phyloP scores from a whole-genome alignment of 1,140 invertebrate species.

The Colletes latitarsis region DNA sequence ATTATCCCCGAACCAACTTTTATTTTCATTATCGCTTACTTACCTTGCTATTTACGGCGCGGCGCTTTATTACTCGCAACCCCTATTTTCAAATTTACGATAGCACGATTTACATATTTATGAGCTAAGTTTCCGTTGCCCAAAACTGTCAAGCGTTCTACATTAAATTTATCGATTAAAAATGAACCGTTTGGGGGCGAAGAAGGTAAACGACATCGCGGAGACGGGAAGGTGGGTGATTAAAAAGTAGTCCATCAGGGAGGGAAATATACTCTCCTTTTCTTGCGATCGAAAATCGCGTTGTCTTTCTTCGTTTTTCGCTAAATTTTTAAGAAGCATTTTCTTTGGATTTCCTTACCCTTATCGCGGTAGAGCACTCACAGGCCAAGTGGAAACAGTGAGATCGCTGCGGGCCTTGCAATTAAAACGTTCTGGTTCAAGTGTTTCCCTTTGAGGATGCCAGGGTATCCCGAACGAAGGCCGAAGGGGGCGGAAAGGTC shows the following conservation, averaged over 20 bases:
- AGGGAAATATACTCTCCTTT: conserved; percentile 55
- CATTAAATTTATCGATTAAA: conserved; percentile 77
- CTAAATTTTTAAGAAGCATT: conserved; percentile 65
- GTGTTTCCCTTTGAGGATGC: conserved; percentile 76
- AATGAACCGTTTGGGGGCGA: conserved; percentile 46
- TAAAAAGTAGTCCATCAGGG: conserved; percentile 51
- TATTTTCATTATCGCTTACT: conserved; percentile 1
- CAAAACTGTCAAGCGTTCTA: conserved; percentile 29
- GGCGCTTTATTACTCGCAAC: not conserved
- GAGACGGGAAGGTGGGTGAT: conserved; percentile 37
- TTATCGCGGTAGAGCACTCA: conserved; percentile 55
- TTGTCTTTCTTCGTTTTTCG: conserved; percentile 60
- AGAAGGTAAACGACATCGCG: conserved; percentile 14
- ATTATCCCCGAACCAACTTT: not conserved
- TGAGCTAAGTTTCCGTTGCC: not conserved
- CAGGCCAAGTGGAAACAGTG: conserved; percentile 77
- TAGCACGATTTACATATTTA: conserved; percentile 31
- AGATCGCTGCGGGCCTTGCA: conserved; percentile 72
- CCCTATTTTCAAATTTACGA: conserved; percentile 18
- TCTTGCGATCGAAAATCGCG: conserved; percentile 66
- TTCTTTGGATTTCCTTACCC: conserved; percentile 48
- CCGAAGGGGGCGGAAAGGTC: conserved; percentile 59
- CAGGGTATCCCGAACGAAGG: conserved; percentile 66
- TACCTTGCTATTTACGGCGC: not conserved
- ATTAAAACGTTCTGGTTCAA: conserved; percentile 80